phyloP scores from a whole-genome alignment of 2,797 vertebrate genomes.

The Falco peregrinus region DNA sequence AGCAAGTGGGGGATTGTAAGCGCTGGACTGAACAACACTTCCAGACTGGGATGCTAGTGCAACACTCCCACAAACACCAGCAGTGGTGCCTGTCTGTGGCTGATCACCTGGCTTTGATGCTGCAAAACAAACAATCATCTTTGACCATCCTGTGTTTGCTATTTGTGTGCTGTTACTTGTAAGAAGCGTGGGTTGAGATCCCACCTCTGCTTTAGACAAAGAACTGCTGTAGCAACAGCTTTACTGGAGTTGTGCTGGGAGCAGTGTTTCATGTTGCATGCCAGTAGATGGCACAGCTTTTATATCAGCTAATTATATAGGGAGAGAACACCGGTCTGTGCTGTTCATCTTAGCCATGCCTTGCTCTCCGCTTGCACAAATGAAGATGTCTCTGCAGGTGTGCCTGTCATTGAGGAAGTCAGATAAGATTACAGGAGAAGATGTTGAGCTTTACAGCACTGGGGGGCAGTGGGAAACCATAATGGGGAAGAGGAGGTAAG shows the following conservation, averaged over 20 bases:
- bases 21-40: neutral
- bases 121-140: neutral
- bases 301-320: neutral
- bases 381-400: neutral
- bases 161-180: neutral
- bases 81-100: neutral
- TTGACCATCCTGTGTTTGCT: neutral
- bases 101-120: fast-evolving
- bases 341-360: neutral
- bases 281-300: conserved; percentile 66
- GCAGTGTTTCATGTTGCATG: neutral
- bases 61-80: fast-evolving
- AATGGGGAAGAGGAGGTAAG: neutral
- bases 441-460: neutral
- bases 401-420: neutral
- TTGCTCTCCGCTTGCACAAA: neutral
- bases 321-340: neutral
- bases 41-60: fast-evolving
- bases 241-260: neutral
- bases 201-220: neutral
- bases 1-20: neutral
- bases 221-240: neutral
- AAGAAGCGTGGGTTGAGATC: neutral
- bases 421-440: neutral
- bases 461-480: neutral